phyloP scores from a whole-genome alignment of 2,888 invertebrate genomes.

The Xanthorhoe designata region DNA sequence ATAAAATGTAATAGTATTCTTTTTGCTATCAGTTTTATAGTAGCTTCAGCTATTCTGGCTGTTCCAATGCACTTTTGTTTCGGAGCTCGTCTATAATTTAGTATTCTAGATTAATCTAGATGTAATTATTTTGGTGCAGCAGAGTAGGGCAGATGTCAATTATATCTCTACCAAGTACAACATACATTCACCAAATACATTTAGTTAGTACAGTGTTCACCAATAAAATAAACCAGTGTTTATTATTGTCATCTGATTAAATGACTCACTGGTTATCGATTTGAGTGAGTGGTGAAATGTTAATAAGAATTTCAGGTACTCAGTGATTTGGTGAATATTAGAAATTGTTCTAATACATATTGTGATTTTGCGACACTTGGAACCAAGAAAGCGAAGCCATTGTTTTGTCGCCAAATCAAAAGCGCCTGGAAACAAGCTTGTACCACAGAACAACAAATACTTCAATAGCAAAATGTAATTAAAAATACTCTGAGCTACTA shows the following conservation, averaged over 20 bases:
- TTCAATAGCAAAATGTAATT: neutral
- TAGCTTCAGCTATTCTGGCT: slow-evolving; percentile 1
- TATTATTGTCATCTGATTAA: neutral
- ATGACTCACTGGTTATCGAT: neutral
- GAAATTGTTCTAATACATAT: no score
- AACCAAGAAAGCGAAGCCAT: neutral
- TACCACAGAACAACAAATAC: neutral
- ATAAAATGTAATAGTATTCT: slow-evolving; percentile 4
- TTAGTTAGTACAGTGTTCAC: neutral
- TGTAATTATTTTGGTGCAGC: neutral
- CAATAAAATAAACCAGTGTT: neutral
- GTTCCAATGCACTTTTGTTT: neutral
- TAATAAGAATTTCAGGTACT: neutral
- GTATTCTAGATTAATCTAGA: neutral
- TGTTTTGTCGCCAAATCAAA: neutral
- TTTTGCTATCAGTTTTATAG: slow-evolving; percentile 8
- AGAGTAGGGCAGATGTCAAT: neutral
- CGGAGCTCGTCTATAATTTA: neutral
- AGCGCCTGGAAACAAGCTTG: neutral
- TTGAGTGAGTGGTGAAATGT: neutral
- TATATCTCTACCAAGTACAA: neutral
- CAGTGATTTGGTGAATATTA: no score
- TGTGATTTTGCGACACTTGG: no score
- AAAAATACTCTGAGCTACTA: neutral
- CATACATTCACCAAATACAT: neutral